These are phyloP conservation scores for Hippocampus zosterae DNA, from an alignment of 2,113 vertebrate genomes.

Conservation along the genomic window DNA sequence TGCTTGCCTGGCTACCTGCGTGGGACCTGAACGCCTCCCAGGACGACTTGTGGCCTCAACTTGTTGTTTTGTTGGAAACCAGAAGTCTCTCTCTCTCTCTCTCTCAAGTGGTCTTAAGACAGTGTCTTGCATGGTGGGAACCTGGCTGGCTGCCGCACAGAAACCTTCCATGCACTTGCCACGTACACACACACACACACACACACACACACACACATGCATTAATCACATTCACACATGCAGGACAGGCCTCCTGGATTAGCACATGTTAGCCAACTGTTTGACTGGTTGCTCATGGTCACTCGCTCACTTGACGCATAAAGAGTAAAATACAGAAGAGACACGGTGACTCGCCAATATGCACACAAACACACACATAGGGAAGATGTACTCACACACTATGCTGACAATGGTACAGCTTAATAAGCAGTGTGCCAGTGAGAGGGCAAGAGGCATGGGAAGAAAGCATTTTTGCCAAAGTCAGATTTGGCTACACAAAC, in stretches of 20 bases:
- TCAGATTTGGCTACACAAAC: slow-evolving; percentile 5
- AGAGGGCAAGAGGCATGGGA: slow-evolving; percentile 48
- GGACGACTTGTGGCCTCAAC: slow-evolving; percentile 58
- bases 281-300: slow-evolving; percentile 44
- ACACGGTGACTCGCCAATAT: slow-evolving; percentile 22
- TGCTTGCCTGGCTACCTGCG: slow-evolving; percentile 62
- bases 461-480: slow-evolving; percentile 48
- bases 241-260: slow-evolving; percentile 48
- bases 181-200: background rate
- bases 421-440: slow-evolving; percentile 46
- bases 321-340: slow-evolving; percentile 34
- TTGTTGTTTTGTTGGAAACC: slow-evolving; percentile 57
- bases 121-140: slow-evolving; percentile 66
- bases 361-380: background rate
- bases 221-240: background rate
- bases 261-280: slow-evolving; percentile 51
- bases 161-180: slow-evolving; percentile 6
- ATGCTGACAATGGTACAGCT: slow-evolving; percentile 34
- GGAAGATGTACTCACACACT: background rate
- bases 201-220: slow-evolving; percentile 3
- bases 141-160: slow-evolving; percentile 57
- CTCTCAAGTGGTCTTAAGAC: slow-evolving; percentile 63
- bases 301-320: slow-evolving; percentile 25
- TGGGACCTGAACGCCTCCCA: slow-evolving; percentile 62
- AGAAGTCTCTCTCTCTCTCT: slow-evolving; percentile 43